Evolutionary conservation across 1,140 invertebrate genomes (phyloP), one percentile per base, ranked within the genome.

Genomic region (Bombus turneri): DNA sequence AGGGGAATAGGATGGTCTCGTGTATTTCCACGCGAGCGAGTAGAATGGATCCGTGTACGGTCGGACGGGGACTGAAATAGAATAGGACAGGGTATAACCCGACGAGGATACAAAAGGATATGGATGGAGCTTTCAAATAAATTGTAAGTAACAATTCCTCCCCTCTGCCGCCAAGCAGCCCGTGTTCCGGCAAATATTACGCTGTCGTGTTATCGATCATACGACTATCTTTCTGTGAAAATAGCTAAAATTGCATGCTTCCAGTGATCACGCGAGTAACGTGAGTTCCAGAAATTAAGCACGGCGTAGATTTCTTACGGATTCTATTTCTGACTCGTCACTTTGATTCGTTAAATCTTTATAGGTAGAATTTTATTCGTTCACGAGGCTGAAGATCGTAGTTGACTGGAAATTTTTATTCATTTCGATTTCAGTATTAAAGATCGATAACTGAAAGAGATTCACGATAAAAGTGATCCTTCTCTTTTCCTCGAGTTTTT

Each of bases 141-240:
- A 68, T 79, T 66, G 77, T 79, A 79, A 79, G 62, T 34, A 79
- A 79, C 62, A 79, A 79, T 79, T 68, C 47, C 53, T 57, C 57
- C 25, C 10, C 53, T 34, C 64, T 31, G n/a, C 47, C 6, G 0
- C 47, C 47, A 53, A 53, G 18, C 47, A 53, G 47, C 2, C 64
- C 5, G 13, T 77, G 75, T 77, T 62, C 25, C 75, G 28, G 34
- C 28, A n/a, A 41, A 76, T 76, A 77, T 62, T 62, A 62, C 75
- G 15, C 15, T 25, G 37, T 25, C 75, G 47, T 18, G 75, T 64
- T 78, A 62, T 66, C 37, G 75, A 53, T 76, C 74, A 59, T 41
- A 13, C 34, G 37, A 31, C 13, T 66, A 34, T n/a, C 37, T 78
- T n/a, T 18, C 57, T 39, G 37, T 78, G 28, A 64, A 78, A 78